Evolutionary conservation across 1,140 invertebrate genomes (phyloP), one percentile per base, ranked within the genome.

Genomic region (Heliconius hermathena): DNA sequence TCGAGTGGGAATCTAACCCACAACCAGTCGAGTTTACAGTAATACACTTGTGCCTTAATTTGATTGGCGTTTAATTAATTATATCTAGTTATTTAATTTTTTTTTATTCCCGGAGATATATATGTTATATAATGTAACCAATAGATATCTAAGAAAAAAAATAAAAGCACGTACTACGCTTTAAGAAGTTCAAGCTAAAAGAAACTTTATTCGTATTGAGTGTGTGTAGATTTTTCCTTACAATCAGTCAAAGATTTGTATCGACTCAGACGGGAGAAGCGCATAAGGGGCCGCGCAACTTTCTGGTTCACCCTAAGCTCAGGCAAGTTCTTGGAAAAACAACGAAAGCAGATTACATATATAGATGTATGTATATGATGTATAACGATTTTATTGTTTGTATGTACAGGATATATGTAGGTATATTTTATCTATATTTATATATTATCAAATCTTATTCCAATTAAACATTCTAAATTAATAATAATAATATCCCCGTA

Each of bases 231-330:
- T 74, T 79, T 75, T 83, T 72, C 41, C 36, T 52, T 78, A 46
- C 71, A 29, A 71, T 54, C 52, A 83, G 26, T 81, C 77, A 84
- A 66, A 74, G 85, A 83, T 77, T 73, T 71, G 9, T 79, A 77
- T 82, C 83, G 82, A 82, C 75, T 82, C 83, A 87, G 88, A 46
- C 41, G 41, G 41, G 72, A 78, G 81, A 83, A 81, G 85, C 81
- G 80, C 74, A 71, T 22, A n/a, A 83, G 88, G 88, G 88, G 85
- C 84, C 84, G 84, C 77, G 26, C 60, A 66, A 66, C 60, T 29
- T 66, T 77, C 78, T 84, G 74, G 71, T 81, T 86, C 85, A 87
- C 85, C 88, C 86, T 78, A 88, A 85, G 82, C 81, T 83, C 79
- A 71, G 76, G 9, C 22, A 16, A 66, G 81, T 89, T 87, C 85